A percentile compares a stretch with the other conserved stretches of the same genome.
phyloP scores from a whole-genome alignment of 2,888 invertebrate species.

The Antitype chi region DNA sequence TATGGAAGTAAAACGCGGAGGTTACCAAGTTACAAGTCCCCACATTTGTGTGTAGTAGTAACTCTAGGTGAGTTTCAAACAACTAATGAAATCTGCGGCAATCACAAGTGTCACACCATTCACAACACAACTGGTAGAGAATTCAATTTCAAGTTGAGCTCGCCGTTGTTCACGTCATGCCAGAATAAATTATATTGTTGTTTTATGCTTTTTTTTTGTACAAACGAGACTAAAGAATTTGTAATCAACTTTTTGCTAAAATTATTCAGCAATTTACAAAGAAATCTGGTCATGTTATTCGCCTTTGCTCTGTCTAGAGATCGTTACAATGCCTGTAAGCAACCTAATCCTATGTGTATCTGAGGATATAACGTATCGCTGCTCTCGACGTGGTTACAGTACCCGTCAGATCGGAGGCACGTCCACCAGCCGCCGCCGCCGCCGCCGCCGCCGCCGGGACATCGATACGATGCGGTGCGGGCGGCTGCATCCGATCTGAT shows the following conservation, averaged over 20 bases:
- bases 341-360: background rate
- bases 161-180: constrained; percentile 1
- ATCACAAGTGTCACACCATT: background rate
- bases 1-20: background rate
- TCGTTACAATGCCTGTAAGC: constrained; percentile 2
- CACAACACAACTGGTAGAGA: constrained; percentile 4
- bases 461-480: constrained; percentile 56
- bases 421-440: constrained; percentile 28
- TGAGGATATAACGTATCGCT: constrained; percentile 10
- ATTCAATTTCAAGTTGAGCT: constrained; percentile 18
- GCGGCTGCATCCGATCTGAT: constrained; percentile 64
- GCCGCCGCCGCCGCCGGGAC: constrained; percentile 34
- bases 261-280: background rate
- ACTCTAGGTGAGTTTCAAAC: constrained; percentile 8
- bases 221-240: background rate
- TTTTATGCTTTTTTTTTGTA: constrained; percentile 16
- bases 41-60: background rate
- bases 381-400: constrained; percentile 38
- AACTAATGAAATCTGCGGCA: constrained; percentile 26
- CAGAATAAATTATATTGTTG: constrained; percentile 19
- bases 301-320: background rate
- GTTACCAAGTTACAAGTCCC: background rate
- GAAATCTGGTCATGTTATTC: background rate
- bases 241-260: constrained; percentile 20
- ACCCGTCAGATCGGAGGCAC: constrained; percentile 20